Base-by-base conservation (phyloP, 2,113 vertebrate genomes). In the Trachemys scripta region DNA sequence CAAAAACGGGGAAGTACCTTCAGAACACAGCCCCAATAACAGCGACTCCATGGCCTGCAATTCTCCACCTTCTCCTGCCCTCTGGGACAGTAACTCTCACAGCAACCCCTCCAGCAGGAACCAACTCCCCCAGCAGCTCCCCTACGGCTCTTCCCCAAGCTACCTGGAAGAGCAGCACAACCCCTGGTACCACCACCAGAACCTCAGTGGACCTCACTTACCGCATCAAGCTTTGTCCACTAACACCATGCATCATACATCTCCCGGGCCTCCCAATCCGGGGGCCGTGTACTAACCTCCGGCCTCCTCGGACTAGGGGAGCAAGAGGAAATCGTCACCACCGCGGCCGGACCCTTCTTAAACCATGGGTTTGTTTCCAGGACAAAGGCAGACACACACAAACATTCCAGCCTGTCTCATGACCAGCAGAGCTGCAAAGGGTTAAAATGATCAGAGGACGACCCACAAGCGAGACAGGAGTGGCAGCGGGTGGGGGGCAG, bases 1-100 rank as follows among this genome's bases (percentile, higher is more conserved):
- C 98, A 99, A 99, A 97, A 99, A 99, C 22, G 99, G 99, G 50
- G 99, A 99, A 95, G 99, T 99, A 24, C 99, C 99, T 0, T 97
- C 99, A 96, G 99, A 99, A 82, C 99, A 99, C 98, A 99, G 99
- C 51, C 99, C 99, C 57, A 99, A 99, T 97, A 99, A 99, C 97
- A 99, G 99, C 87, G 99, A 99, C 97, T 99, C 99, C 96, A 99
- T 99, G 99, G 99, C 99, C 92, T 99, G 99, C 97, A 99, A 99
- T 95, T 99, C 99, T 0, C 99, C 99, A 0, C 98, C 99, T 0
- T 99, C 99, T 1, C 99, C 99, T 0, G 98, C 99, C 10, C 98
- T 99, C 72, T 99, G 99, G 99, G 99, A 99, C 97, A 99, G 97
- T 95, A 98, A 96, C 95, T 98, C 99, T 1, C 99, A 99, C 90